These are phyloP conservation scores for Amphipoea oculea DNA, from an alignment of 2,888 invertebrate genomes.

Conservation along the genomic window DNA sequence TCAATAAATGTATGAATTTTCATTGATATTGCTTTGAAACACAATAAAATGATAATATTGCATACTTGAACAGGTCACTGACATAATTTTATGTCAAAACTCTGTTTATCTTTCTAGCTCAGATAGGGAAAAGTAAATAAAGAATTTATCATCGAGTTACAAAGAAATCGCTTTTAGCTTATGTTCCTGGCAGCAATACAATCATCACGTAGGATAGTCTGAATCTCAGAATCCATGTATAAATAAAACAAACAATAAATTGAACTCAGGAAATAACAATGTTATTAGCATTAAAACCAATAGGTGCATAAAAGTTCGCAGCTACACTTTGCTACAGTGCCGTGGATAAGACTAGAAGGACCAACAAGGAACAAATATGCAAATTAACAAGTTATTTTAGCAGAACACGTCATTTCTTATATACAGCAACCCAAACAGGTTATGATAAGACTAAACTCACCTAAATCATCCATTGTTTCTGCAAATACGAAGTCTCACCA, in stretches of 20 bases:
- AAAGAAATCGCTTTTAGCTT: conserved; percentile 10
- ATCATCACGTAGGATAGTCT: conserved; percentile 5
- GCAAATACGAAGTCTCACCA: conserved; percentile 52
- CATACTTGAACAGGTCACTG: conserved; percentile 54
- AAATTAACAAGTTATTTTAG: conserved; percentile 76
- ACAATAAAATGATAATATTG: conserved; percentile 21
- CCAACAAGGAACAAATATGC: conserved; percentile 63
- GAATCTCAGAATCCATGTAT: conserved; percentile 29
- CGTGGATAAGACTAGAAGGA: conserved; percentile 49
- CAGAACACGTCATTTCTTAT: conserved; percentile 84
- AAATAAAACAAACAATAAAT: conserved; percentile 46
- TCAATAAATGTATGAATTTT: background rate
- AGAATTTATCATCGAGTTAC: conserved; percentile 1
- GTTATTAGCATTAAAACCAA: conserved; percentile 9
- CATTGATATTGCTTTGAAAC: background rate
- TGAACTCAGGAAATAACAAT: conserved; percentile 12
- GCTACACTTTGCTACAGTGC: conserved; percentile 13
- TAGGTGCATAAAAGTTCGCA: conserved; percentile 15
- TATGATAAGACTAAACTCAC: conserved; percentile 88
- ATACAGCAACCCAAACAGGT: conserved; percentile 84
- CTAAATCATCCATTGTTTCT: conserved; percentile 87
- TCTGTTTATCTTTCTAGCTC: conserved; percentile 51
- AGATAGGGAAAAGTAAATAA: conserved; percentile 61
- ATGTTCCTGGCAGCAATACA: background rate
- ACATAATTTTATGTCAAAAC: conserved; percentile 54